Evolutionary conservation across 2,888 invertebrate species (phyloP), one percentile per base, ranked within the genome.

Genomic region (Meiosimyza platycephala): DNA sequence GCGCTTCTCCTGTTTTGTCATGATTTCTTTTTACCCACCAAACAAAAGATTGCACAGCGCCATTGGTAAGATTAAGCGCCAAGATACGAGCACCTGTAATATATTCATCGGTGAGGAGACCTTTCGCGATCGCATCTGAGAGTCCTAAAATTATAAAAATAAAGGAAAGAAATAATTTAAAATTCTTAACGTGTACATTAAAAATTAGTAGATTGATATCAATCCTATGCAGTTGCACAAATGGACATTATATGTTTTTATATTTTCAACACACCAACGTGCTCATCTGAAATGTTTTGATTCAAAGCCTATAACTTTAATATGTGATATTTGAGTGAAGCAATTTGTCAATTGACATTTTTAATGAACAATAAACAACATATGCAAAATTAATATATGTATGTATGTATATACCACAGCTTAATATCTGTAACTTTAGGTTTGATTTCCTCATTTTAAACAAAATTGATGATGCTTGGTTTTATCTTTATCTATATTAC

Each of bases 71-170:
- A 83, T 92, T 92, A 74, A 92, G 87, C 55, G 91, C 90, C 75
- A 92, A 84, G 69, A 92, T 90, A 74, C 92, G 88, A 52, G 91
- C 90, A 63, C 90, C 89, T 57, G 90, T 87, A 69, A 91, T 89
- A 77, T 88, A 88, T 71, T 88, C 88, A 82, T 92, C 91, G 22
- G 91, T 89, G 55, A 94, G 90, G 76, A 94, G 88, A 51, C 93
- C 93, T 86, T 92, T 91, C 33, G 94, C 91, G 74, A 94, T 90
- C 22, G 93, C 93, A 86, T 93, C 92, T 77, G 93, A 90, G 70
- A 93, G 88, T 76, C 92, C 93, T 94, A 88, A 80, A 73, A 79
- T 79, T 80, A 79, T 78, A 77, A 79, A 79, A 79, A 80, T 82
- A 78, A 47, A 33, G 40, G 6, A 52, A 22, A 9, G 59, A 59